A percentile compares a stretch with the other conserved stretches of the same genome.
These are phyloP conservation scores for Danio kyathit DNA, from an alignment of 2,797 vertebrate species.

Conservation along the genomic window DNA sequence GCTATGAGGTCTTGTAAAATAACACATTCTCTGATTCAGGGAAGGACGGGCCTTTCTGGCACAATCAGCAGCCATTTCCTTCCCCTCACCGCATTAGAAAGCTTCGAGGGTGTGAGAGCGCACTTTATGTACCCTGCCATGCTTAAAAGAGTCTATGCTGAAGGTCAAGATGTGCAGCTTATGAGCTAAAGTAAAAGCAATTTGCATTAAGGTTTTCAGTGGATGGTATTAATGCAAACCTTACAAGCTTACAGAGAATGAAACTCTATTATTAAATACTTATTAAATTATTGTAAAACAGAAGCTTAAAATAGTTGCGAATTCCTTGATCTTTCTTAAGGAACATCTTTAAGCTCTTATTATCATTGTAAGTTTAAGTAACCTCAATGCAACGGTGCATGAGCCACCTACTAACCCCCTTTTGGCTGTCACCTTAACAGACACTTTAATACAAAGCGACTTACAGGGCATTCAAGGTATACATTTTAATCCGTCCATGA, in stretches of 20 bases:
- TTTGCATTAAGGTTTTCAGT: neutral
- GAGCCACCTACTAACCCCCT: constrained; percentile 1
- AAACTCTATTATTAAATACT: neutral
- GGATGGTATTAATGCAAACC: constrained; percentile 20
- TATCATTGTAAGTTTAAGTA: constrained; percentile 2
- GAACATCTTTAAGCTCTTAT: neutral
- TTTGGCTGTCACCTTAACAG: neutral
- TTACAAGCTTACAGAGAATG: constrained; percentile 1
- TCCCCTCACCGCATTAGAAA: constrained; percentile 36
- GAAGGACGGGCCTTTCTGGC: constrained; percentile 43
- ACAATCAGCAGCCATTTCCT: constrained; percentile 53
- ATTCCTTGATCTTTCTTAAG: neutral
- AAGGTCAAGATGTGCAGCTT: constrained; percentile 27
- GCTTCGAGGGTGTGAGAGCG: constrained; percentile 17
- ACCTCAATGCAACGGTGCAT: constrained; percentile 1
- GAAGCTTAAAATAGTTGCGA: neutral
- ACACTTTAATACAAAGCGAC: constrained; percentile 16
- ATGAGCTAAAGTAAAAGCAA: constrained; percentile 4
- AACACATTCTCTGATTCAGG: constrained; percentile 20
- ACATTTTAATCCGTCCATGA: neutral
- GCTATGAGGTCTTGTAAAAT: constrained; percentile 28
- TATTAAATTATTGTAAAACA: neutral
- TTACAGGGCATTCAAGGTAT: constrained; percentile 13
- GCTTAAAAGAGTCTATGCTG: neutral
- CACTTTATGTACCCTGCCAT: constrained; percentile 14